Conservation (phyloP, 2,113 vertebrate genomes). For the Orthonyx spaldingii region DNA sequence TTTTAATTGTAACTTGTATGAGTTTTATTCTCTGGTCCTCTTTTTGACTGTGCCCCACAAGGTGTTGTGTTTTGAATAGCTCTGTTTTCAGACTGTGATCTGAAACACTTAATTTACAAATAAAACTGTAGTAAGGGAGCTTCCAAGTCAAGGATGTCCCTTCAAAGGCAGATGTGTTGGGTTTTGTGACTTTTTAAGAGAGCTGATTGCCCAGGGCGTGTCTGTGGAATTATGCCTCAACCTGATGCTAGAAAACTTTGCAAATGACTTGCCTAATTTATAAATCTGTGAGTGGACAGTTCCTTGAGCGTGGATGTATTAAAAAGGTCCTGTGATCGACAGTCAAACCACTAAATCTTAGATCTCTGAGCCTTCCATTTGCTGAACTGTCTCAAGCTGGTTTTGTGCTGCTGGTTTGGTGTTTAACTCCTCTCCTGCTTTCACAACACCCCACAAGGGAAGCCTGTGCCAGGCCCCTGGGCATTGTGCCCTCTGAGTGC, state of each 20-base stretch:
- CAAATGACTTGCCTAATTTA: background rate
- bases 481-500: background rate
- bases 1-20: background rate
- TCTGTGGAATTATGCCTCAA: background rate
- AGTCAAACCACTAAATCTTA: background rate
- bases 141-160: background rate
- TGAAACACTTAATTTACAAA: background rate
- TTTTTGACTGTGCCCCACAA: background rate
- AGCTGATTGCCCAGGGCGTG: background rate
- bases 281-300: background rate
- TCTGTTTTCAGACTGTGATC: background rate
- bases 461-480: background rate
- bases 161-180: background rate
- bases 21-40: background rate
- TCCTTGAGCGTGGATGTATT: background rate
- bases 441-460: background rate
- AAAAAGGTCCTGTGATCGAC: background rate
- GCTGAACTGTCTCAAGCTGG: background rate
- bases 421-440: conserved; percentile 11
- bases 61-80: background rate
- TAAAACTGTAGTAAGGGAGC: background rate
- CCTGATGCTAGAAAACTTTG: background rate
- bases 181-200: background rate
- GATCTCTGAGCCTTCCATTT: background rate
- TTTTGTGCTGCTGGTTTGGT: background rate